phyloP scores from a whole-genome alignment of 2,888 invertebrate species.

The Zeuzera pyrina region DNA sequence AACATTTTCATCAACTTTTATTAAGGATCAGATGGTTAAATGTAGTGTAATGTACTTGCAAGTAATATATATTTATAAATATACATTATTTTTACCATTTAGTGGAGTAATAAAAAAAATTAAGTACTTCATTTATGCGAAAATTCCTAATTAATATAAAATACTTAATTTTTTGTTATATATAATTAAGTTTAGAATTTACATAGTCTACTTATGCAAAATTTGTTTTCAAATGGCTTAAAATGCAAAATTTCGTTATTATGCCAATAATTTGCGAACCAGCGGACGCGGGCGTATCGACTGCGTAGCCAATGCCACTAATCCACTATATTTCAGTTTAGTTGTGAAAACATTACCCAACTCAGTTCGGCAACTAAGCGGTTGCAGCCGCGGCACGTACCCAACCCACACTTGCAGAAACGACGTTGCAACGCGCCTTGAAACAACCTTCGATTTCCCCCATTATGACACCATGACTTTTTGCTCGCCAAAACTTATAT shows the following conservation, averaged over 20 bases:
- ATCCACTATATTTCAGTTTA: conserved; percentile 45
- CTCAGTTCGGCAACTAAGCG: conserved; percentile 13
- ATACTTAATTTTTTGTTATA: too few relatives aligned
- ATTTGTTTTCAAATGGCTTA: conserved; percentile 2
- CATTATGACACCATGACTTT: conserved; percentile 43
- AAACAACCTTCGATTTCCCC: conserved; percentile 52
- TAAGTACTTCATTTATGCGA: too few relatives aligned
- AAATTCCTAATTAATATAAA: too few relatives aligned
- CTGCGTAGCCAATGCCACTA: conserved; percentile 37
- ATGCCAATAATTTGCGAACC: conserved; percentile 17
- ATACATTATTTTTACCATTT: too few relatives aligned
- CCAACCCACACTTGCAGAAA: conserved; percentile 30
- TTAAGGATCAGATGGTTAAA: too few relatives aligned
- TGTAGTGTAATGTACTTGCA: too few relatives aligned
- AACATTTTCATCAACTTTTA: too few relatives aligned
- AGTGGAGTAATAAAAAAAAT: too few relatives aligned
- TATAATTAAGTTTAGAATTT: too few relatives aligned
- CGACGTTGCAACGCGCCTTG: conserved; percentile 32
- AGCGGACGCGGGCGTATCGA: conserved; percentile 5
- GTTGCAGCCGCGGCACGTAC: conserved; percentile 32
- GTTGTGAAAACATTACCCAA: conserved; percentile 57
- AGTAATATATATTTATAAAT: too few relatives aligned
- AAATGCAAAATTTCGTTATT: conserved; percentile 11
- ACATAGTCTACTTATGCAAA: too few relatives aligned
- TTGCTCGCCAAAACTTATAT: conserved; percentile 45